Percentiles rank a stretch among this genome's conserved stretches.
Evolutionary conservation across 1,140 invertebrate species (phyloP).

Genomic region (Orchestia grillus): DNA sequence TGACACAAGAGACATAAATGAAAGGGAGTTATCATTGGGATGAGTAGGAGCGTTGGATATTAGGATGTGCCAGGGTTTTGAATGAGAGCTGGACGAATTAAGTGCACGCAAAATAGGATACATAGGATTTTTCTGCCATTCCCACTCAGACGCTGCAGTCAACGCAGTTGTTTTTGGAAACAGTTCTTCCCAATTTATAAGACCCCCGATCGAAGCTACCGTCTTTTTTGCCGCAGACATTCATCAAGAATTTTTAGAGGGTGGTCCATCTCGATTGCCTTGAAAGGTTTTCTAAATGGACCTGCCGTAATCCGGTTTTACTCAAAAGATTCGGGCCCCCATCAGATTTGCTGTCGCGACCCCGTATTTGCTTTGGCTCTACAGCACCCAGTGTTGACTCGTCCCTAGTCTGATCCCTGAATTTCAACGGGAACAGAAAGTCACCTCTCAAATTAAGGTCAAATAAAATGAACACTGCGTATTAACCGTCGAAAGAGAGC

Average conservation of each 20-base stretch:
- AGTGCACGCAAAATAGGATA: too few relatives aligned
- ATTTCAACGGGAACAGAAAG: not conserved
- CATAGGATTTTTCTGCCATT: not conserved
- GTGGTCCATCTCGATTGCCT: not conserved
- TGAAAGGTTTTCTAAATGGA: constrained; percentile 1
- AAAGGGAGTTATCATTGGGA: too few relatives aligned
- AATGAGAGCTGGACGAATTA: too few relatives aligned
- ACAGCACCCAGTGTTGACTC: constrained; percentile 16
- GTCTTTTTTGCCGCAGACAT: not conserved
- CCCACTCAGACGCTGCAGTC: too few relatives aligned
- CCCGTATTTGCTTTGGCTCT: constrained; percentile 33
- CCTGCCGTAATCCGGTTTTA: not conserved
- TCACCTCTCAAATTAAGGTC: not conserved
- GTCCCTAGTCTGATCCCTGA: not conserved
- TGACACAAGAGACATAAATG: too few relatives aligned
- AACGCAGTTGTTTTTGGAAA: too few relatives aligned
- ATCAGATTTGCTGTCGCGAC: not conserved
- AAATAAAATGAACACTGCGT: not conserved
- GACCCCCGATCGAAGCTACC: not conserved
- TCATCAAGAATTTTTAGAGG: constrained; percentile 8
- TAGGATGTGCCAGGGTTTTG: too few relatives aligned
- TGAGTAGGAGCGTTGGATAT: too few relatives aligned
- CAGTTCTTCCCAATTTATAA: not conserved
- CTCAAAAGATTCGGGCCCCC: not conserved
- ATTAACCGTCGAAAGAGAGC: not conserved